Base-by-base conservation (phyloP, 2,797 vertebrate genomes). In the Thamnophis elegans region DNA sequence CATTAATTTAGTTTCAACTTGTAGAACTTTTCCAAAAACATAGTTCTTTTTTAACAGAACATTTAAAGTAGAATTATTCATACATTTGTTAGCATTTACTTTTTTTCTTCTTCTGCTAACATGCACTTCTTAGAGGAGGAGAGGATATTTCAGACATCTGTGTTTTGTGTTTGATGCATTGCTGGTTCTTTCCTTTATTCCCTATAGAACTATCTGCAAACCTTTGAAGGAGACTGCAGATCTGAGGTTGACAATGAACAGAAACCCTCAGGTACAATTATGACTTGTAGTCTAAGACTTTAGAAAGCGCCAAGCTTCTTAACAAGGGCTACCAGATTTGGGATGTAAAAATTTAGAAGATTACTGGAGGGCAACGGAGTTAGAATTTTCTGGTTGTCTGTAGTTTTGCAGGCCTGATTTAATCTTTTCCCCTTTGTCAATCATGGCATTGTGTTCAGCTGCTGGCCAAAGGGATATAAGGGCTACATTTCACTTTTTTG, bases 31-130 rank as follows among this genome's bases (percentile, higher is more conserved):
- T 65, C 68, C 91, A 62, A 96, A 87, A 88, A 93, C 5, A 93
- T 11, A 5, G 10, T 2, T 95, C 73, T 82, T 82, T 47, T 47
- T 82, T 25, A 82, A 47, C 1, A 9, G 73, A 82, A 47, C 85
- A 85, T 94, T 78, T 91, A 92, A 93, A 92, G 88, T 88, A 0
- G 3, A 36, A 93, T 91, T 94, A 89, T 88, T 93, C 42, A 89
- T 91, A 92, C 9, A 85, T 36, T 73, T 89, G 36, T 92, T 94
- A 91, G 68, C 92, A 92, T 95, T 93, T 92, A 90, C 94, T 12
- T 59, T 86, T 95, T 95, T 94, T 95, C 95, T 95, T 93, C 32
- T 51, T 42, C 93, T 92, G 87, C 53, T 94, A 92, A 87, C 85
- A 93, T 94, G 68, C 25, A 90, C 18, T 5, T 85, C 18, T 89